phyloP scores from a whole-genome alignment of 2,888 invertebrate species.

The Mythimna vitellina region DNA sequence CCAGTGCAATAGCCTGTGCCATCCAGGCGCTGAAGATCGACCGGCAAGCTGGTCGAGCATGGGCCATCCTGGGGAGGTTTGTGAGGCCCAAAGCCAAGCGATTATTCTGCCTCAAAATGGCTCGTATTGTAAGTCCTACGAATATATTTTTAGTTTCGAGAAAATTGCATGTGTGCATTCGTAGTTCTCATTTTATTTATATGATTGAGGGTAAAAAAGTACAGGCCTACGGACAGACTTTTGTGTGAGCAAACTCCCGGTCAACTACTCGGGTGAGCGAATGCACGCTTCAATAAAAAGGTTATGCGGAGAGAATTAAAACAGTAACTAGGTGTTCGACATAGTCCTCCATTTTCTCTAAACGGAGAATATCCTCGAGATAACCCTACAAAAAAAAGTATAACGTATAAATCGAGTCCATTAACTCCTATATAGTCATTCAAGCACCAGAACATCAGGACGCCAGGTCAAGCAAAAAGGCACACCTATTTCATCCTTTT shows the following conservation, averaged over 20 bases:
- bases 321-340: too few species aligned
- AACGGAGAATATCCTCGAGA: neutral
- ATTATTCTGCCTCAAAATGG: conserved; percentile 79
- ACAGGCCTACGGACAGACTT: too few species aligned
- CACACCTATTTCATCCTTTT: too few species aligned
- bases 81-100: conserved; percentile 77
- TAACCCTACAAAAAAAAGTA: neutral
- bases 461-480: too few species aligned
- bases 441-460: neutral
- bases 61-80: conserved; percentile 77
- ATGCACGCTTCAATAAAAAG: neutral
- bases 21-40: conserved; percentile 82
- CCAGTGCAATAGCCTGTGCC: conserved; percentile 77
- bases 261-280: too few species aligned
- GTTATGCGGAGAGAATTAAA: neutral
- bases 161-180: neutral
- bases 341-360: too few species aligned
- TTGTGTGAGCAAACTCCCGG: too few species aligned
- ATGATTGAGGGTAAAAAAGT: neutral
- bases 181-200: neutral
- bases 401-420: neutral
- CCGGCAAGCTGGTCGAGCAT: conserved; percentile 78
- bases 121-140: conserved; percentile 69
- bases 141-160: neutral
- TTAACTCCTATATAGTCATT: neutral